Evolutionary conservation across 2,888 invertebrate genomes (phyloP).

Genomic region (Tolmerus cingulatus): DNA sequence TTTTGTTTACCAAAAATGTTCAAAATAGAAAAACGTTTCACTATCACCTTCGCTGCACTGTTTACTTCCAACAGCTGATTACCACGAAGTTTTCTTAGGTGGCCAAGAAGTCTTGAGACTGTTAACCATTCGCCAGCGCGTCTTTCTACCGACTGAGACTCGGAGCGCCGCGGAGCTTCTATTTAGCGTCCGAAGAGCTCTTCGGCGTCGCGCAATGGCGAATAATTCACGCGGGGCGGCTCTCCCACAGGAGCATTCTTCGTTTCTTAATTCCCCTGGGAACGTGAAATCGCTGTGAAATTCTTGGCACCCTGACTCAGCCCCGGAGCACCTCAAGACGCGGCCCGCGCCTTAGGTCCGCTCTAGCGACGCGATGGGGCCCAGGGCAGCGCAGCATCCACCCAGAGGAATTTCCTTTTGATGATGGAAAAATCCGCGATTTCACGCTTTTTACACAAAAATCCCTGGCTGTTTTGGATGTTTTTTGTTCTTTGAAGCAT

Average conservation of each 20-base stretch:
- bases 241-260: slow-evolving; percentile 57
- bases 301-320: slow-evolving; percentile 40
- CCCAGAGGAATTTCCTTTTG: slow-evolving; percentile 34
- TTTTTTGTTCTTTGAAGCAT: neutral
- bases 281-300: neutral
- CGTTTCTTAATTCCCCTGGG: slow-evolving; percentile 71
- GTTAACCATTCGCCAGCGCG: slow-evolving; percentile 70
- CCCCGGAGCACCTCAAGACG: neutral
- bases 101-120: slow-evolving; percentile 70
- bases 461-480: neutral
- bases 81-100: slow-evolving; percentile 71
- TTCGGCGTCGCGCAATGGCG: slow-evolving; percentile 73
- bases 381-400: neutral
- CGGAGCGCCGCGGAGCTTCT: neutral
- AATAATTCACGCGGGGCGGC: slow-evolving; percentile 65
- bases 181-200: neutral
- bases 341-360: neutral
- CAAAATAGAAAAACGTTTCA: neutral
- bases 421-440: slow-evolving; percentile 13
- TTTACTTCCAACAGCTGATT: slow-evolving; percentile 33
- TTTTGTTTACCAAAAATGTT: neutral
- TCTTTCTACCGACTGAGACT: slow-evolving; percentile 74
- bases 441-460: slow-evolving; percentile 11
- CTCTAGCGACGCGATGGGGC: neutral
- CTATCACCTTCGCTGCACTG: neutral